phyloP scores from a whole-genome alignment of 2,113 vertebrate species.

The Condylura cristata region DNA sequence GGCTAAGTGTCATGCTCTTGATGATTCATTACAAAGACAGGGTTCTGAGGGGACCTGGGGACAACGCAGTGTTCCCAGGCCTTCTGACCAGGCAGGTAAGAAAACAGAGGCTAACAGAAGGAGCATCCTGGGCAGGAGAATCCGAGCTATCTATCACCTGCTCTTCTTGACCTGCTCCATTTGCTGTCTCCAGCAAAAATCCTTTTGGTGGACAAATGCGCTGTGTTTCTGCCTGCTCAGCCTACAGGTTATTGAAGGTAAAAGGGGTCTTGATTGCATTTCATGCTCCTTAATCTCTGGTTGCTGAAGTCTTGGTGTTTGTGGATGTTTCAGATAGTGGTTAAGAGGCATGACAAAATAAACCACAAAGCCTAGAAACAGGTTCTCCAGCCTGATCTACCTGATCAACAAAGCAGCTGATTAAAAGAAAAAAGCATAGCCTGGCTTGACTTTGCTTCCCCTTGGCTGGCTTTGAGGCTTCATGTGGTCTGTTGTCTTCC shows the following conservation, averaged over 20 bases:
- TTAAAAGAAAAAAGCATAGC: neutral
- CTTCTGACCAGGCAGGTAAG: neutral
- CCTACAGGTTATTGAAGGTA: neutral
- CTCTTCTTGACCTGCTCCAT: neutral
- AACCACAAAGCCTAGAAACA: neutral
- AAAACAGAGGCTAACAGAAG: neutral
- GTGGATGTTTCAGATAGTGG: neutral
- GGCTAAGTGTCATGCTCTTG: neutral
- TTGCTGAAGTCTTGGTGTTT: neutral
- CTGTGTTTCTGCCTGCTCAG: neutral
- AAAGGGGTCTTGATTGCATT: neutral
- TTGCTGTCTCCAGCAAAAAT: neutral
- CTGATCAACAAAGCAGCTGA: constrained; percentile 34
- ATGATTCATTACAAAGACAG: neutral
- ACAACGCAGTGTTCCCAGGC: neutral
- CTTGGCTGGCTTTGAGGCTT: neutral
- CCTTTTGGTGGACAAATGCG: neutral
- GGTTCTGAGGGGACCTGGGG: neutral
- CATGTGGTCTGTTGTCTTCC: neutral
- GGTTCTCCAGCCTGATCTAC: neutral
- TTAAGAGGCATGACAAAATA: neutral
- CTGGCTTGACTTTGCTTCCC: constrained; percentile 7
- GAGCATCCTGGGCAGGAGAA: neutral
- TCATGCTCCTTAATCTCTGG: neutral
- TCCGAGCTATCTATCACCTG: neutral